Percentiles rank a stretch among this genome's conserved stretches.
These are phyloP conservation scores for Sepiola atlantica DNA, from an alignment of 2,888 invertebrate species.

Conservation along the genomic window DNA sequence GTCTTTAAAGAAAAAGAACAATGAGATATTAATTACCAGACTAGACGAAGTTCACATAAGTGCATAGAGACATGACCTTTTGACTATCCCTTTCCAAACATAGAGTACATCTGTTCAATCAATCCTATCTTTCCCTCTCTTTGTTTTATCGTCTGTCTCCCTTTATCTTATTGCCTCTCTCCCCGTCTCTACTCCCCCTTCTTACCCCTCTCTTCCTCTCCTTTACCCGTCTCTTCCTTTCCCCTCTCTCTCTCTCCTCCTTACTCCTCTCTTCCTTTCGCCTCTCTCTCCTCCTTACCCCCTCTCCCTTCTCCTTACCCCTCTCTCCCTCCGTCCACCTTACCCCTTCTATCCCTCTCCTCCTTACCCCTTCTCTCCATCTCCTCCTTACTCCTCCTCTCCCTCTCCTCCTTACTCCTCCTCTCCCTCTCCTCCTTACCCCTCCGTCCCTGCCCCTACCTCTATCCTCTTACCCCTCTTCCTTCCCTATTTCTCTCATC, in stretches of 20 bases:
- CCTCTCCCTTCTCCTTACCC: too few relatives aligned
- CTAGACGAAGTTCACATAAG: not conserved
- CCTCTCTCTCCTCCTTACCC: too few relatives aligned
- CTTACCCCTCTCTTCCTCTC: not conserved
- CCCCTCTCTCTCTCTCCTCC: not conserved
- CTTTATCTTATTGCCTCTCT: not conserved
- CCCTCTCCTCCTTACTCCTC: too few relatives aligned
- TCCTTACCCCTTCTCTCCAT: too few relatives aligned
- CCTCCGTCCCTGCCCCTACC: not conserved
- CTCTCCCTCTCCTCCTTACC: not conserved
- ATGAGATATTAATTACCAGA: not conserved
- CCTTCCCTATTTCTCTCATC: too few relatives aligned
- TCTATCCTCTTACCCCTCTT: not conserved
- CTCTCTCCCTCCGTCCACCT: not conserved
- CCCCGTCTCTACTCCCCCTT: not conserved
- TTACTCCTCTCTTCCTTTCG: too few relatives aligned
- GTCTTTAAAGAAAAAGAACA: not conserved
- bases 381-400: too few relatives aligned
- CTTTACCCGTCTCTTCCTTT: not conserved
- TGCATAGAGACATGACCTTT: conserved; percentile 9
- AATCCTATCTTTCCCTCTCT: not conserved
- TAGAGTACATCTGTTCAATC: not conserved
- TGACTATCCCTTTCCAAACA: not conserved
- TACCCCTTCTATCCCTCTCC: too few relatives aligned
- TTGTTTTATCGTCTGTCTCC: not conserved